Percentiles rank a stretch among this genome's conserved stretches.
phyloP scores from a whole-genome alignment of 2,888 invertebrate species.

The Microdon myrmicae region DNA sequence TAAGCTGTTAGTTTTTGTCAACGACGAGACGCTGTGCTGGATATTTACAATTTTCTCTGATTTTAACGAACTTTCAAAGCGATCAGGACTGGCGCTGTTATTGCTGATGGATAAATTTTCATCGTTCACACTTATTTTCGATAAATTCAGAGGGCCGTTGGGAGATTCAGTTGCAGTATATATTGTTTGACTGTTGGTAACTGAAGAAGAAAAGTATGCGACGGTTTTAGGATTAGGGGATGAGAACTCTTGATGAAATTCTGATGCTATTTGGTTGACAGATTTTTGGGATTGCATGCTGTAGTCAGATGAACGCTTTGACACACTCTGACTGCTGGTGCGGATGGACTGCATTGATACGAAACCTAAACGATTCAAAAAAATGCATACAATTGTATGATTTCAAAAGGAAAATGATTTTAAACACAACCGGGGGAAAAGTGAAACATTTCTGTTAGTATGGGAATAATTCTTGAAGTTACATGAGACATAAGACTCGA shows the following conservation, averaged over 20 bases:
- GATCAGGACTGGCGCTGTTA: constrained; percentile 54
- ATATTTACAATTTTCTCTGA: constrained; percentile 54
- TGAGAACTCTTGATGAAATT: constrained; percentile 35
- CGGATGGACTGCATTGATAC: constrained; percentile 73
- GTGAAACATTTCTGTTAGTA: constrained; percentile 38
- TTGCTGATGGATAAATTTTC: constrained; percentile 54
- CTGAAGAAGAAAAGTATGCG: constrained; percentile 41
- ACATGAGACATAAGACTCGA: too few relatives aligned
- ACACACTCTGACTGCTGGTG: constrained; percentile 73
- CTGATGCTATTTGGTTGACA: constrained; percentile 36
- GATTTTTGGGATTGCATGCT: constrained; percentile 64
- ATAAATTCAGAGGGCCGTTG: constrained; percentile 33
- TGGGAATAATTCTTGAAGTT: constrained; percentile 44
- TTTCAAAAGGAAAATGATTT: constrained; percentile 10
- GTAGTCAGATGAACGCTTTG: constrained; percentile 72
- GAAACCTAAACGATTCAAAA: constrained; percentile 67
- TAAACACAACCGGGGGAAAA: constrained; percentile 29
- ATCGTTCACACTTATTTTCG: constrained; percentile 40
- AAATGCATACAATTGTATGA: constrained; percentile 13
- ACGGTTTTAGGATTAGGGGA: constrained; percentile 41
- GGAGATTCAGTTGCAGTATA: constrained; percentile 29
- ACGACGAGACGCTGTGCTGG: constrained; percentile 53
- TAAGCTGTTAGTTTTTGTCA: constrained; percentile 56
- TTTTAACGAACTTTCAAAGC: constrained; percentile 52
- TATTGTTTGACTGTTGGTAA: constrained; percentile 32